Evolutionary conservation across 1,140 invertebrate genomes (phyloP).

Genomic region (Drosophila sp.): DNA sequence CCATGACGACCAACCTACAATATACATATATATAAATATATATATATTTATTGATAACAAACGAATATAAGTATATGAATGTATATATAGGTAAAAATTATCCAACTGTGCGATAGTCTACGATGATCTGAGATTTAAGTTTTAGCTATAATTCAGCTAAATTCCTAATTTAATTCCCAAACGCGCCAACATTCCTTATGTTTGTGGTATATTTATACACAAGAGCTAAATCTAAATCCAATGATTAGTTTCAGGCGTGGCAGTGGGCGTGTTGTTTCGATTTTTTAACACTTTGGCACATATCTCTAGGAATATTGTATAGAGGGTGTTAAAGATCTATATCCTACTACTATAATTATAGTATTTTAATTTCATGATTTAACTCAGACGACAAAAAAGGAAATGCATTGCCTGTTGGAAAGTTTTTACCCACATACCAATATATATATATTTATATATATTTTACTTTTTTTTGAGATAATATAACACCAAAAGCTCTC

Average conservation of each 20-base stretch:
- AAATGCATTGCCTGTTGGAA: not conserved
- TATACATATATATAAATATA: conserved; percentile 5
- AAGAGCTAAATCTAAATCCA: too few species aligned
- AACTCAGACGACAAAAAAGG: not conserved
- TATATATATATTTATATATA: not conserved
- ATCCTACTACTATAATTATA: too few species aligned
- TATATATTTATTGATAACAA: not conserved
- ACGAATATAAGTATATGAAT: not conserved
- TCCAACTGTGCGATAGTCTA: not conserved
- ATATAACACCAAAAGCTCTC: conserved; percentile 14
- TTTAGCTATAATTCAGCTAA: too few species aligned
- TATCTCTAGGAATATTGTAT: too few species aligned
- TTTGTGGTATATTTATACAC: too few species aligned
- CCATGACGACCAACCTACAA: conserved; percentile 57
- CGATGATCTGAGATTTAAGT: not conserved
- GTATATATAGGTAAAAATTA: conserved; percentile 14
- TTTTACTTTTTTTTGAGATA: conserved; percentile 10
- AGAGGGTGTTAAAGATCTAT: too few species aligned
- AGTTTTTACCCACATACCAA: not conserved
- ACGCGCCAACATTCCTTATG: too few species aligned
- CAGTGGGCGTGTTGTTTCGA: too few species aligned
- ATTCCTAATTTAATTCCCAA: too few species aligned
- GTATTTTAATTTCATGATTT: too few species aligned
- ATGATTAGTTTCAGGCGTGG: too few species aligned
- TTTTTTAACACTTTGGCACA: too few species aligned